Base-by-base conservation (phyloP, 2,888 invertebrate species). In the Pandemis cinnamomeana region DNA sequence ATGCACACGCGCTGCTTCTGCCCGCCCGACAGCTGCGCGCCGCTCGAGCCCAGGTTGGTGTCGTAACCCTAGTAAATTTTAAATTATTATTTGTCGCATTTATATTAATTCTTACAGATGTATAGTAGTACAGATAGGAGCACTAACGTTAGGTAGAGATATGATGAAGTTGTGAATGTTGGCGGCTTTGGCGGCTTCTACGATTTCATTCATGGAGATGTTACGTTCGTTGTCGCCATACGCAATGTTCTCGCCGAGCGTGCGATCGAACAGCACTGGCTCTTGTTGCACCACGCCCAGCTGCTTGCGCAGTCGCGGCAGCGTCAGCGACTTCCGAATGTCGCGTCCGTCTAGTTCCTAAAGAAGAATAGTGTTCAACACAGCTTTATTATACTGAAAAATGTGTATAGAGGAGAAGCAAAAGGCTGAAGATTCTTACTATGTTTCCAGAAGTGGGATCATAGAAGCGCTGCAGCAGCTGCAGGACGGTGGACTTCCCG, bases 241-340 rank as follows among this genome's bases (percentile, higher is more conserved):
- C 0, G 97, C 96, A 80, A 98, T 98, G 87, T 98, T 98, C 84
- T 98, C 97, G 0, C 95, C 96, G 69, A 98, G 96, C 44, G 97
- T 96, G 73, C 96, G 95, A 86, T 97, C 97, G 89, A 98, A 98
- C 1, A 98, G 95, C 10, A 97, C 96, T 0, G 97, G 98, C 82
- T 98, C 98, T 89, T 98, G 98, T 5, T 97, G 97, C 2, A 98
- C 96, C 60, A 98, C 95, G 1, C 97, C 98, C 75, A 98, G 92
- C 84, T 97, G 96, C 8, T 95, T 94, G 53, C 98, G 95, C 53
- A 98, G 89, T 76, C 95, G 95, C 0, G 95, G 93, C 20, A 97
- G 87, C 13, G 97, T 96, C 76, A 98, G 89, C 4, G 89, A 85
- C 0, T 87, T 86, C n/a, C 94, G 92, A 51, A 95, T 95, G 82